Base-by-base conservation (phyloP, 1,140 invertebrate genomes). In the Stenopsyche tienmushanensis region DNA sequence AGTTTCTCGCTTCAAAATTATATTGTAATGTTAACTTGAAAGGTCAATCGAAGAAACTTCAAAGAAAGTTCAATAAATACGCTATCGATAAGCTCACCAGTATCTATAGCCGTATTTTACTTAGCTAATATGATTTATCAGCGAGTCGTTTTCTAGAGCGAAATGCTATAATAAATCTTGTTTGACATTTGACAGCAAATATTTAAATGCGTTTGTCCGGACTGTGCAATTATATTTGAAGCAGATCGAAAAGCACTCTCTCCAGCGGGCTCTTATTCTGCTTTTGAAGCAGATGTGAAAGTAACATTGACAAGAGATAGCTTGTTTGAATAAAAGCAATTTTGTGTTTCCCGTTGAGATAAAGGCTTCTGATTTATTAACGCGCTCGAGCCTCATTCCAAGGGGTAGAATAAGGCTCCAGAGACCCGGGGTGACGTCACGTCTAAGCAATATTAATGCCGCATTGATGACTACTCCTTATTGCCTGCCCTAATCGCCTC, bases 321-420 rank as follows among this genome's bases (percentile, higher is more conserved):
- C 59, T 67, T 67, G 65, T 67, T 67, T 64, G 65, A 67, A 67
- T 67, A 67, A 67, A 67, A 67, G 65, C 65, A 67, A 67, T 63
- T 67, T 67, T 67, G 65, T 67, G 65, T 67, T 67, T 64, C 58
- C 34, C 52, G 49, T 52, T 41, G 41, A 63, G 60, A 64, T 67
- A 67, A 67, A 66, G 58, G 65, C 49, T 54, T 50, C 60, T 67
- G 65, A 67, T 67, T 67, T 67, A 67, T 67, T 67, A 66, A 58
- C 65, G 65, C 52, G 42, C 29, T 39, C 44, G 3, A 42, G 42
- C 42, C 41, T 17, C 41, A 50, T 39, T 23, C 62, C 39, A 13
- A 25, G 20, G 8, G 7, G 18, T 10, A 15, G 29, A 63, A 44
- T 63, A 53, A 20, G 60, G 18, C 60, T 25, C 50, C 41, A 25